Conservation (phyloP, 2,888 invertebrate species). For the Lasius fuliginosus region DNA sequence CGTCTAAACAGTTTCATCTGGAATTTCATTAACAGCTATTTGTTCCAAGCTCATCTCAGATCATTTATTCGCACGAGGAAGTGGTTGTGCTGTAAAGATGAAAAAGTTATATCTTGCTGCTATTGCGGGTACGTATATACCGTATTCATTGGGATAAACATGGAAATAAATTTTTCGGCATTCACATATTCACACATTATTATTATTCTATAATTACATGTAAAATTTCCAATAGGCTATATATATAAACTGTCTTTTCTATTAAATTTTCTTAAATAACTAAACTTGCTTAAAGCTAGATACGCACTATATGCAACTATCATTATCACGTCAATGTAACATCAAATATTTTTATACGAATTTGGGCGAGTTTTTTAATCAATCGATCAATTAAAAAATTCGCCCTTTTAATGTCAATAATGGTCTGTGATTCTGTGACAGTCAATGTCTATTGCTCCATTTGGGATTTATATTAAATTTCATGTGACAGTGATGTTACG, state of each 20-base stretch:
- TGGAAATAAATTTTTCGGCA: neutral
- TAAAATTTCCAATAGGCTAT: neutral
- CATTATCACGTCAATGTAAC: neutral
- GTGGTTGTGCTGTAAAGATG: slow-evolving; percentile 40
- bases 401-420: no score
- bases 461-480: no score
- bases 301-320: neutral
- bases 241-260: neutral
- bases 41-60: neutral
- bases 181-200: neutral
- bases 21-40: neutral
- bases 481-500: no score
- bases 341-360: neutral
- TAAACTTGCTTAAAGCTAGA: neutral
- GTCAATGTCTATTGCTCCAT: neutral
- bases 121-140: slow-evolving; percentile 58
- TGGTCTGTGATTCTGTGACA: no score
- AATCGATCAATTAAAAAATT: no score
- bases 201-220: neutral
- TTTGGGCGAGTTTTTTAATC: no score
- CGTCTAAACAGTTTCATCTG: neutral
- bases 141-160: neutral
- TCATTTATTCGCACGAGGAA: slow-evolving; percentile 12
- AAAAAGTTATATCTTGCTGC: slow-evolving; percentile 65
- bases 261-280: neutral